Base-by-base conservation (phyloP, 2,113 vertebrate species). In the Verasper variegatus region DNA sequence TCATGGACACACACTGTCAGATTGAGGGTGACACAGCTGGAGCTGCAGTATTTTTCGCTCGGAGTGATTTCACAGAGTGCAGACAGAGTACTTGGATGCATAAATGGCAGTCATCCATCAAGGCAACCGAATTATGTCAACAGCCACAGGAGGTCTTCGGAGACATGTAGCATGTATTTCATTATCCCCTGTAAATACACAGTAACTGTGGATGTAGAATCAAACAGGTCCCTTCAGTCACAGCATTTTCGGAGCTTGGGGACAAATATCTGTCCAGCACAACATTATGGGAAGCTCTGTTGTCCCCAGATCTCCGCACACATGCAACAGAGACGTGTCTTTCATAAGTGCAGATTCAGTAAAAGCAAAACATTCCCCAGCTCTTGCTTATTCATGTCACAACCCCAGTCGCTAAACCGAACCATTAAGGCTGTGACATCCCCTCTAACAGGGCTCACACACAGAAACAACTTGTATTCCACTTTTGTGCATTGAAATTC, bases 31-130 rank as follows among this genome's bases (percentile, higher is more conserved):
- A 57, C 52, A 51, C 63, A 8, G 72, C 56, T 71, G 21, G 47
- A 80, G 60, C 27, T 64, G 69, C 54, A 64, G 68, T 7, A 5
- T 72, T 70, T 71, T 58, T 31, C 6, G 8, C 20, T 31, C 15
- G 15, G 18, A 27, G 40, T 65, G 26, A 64, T 76, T 68, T 80
- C 49, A 71, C 24, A 69, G 40, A 35, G 24, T 49, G 56, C 76
- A 84, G 69, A 71, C 59, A 80, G 73, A 63, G 67, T 69, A 63
- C 70, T 71, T 58, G 57, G 75, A 26, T 74, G 27, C 61, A 59
- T 70, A 76, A 77, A 88, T 51, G 83, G 66, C 64, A 78, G 59
- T 72, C 55, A 84, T 91, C 80, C 71, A 80, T 91, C 88, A 88
- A 3, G 15, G 9, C 69, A 84, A 74, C 83, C 87, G 83, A 71